phyloP scores from a whole-genome alignment of 2,888 invertebrate genomes.

The Ellobium chinense region DNA sequence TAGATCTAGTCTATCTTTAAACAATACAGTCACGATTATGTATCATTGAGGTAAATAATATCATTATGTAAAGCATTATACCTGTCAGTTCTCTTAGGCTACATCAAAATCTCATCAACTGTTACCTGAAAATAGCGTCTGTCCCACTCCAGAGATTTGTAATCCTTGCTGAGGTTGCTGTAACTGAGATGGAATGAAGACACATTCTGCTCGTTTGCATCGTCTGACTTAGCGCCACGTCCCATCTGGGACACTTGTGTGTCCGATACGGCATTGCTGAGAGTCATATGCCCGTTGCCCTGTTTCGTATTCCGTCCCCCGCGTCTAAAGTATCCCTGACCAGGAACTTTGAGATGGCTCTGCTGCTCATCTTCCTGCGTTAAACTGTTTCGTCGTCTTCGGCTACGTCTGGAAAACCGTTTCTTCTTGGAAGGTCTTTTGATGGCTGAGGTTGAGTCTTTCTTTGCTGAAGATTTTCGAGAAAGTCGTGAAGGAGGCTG shows the following conservation, averaged over 20 bases:
- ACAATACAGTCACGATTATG: no score
- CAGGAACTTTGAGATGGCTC: conserved; percentile 23
- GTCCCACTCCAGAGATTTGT: conserved; percentile 67
- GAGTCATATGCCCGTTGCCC: background rate
- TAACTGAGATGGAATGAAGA: conserved; percentile 42
- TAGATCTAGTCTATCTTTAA: no score
- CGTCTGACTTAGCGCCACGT: background rate
- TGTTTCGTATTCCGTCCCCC: background rate
- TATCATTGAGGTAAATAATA: no score
- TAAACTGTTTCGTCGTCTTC: conserved; percentile 22
- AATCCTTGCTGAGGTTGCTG: conserved; percentile 54
- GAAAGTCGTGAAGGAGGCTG: background rate
- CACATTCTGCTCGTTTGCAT: background rate
- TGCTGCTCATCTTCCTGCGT: background rate
- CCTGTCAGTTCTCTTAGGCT: no score
- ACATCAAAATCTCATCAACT: no score
- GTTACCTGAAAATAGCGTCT: conserved; percentile 63
- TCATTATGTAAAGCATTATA: no score
- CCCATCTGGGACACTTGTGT: conserved; percentile 37
- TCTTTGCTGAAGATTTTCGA: background rate
- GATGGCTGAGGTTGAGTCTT: background rate
- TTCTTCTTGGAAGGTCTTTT: conserved; percentile 20
- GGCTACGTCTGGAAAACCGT: conserved; percentile 28
- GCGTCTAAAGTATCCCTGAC: background rate
- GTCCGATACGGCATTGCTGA: conserved; percentile 30